Evolutionary conservation across 2,888 invertebrate genomes (phyloP).

Genomic region (Mayetiola destructor): DNA sequence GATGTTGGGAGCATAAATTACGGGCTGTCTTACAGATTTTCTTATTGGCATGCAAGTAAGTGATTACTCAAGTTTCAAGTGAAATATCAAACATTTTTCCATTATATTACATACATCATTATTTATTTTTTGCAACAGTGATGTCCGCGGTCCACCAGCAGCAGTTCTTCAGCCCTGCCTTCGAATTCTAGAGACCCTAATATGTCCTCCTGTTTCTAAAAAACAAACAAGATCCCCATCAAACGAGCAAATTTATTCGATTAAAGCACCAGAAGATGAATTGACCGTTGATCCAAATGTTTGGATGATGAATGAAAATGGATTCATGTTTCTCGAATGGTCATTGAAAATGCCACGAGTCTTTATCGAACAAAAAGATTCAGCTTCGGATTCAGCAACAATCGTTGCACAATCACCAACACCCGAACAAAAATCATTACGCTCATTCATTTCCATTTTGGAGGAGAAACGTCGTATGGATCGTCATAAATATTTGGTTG

Average conservation of each 20-base stretch:
- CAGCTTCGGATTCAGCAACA: constrained; percentile 14
- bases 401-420: constrained; percentile 23
- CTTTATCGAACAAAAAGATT: constrained; percentile 22
- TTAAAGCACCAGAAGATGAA: constrained; percentile 40
- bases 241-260: constrained; percentile 39
- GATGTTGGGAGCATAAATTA: constrained; percentile 88
- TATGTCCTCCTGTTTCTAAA: constrained; percentile 47
- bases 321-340: constrained; percentile 60
- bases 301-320: constrained; percentile 56
- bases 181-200: constrained; percentile 73
- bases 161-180: constrained; percentile 85
- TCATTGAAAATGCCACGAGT: constrained; percentile 44
- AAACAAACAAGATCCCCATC: constrained; percentile 42
- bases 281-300: constrained; percentile 56
- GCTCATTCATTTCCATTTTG: constrained; percentile 20
- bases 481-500: constrained; percentile 45
- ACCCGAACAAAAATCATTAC: constrained; percentile 18
- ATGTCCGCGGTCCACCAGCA: constrained; percentile 70
- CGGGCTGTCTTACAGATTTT: constrained; percentile 79
- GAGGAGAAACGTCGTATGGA: constrained; percentile 31
- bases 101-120: background rate
- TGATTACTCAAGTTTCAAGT: background rate
- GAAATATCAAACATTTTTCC: too few relatives aligned
- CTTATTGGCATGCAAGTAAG: constrained; percentile 52
- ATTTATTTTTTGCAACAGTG: constrained; percentile 24